Conservation (phyloP, 2,888 invertebrate species). For the Rugalucina vietnamica region DNA sequence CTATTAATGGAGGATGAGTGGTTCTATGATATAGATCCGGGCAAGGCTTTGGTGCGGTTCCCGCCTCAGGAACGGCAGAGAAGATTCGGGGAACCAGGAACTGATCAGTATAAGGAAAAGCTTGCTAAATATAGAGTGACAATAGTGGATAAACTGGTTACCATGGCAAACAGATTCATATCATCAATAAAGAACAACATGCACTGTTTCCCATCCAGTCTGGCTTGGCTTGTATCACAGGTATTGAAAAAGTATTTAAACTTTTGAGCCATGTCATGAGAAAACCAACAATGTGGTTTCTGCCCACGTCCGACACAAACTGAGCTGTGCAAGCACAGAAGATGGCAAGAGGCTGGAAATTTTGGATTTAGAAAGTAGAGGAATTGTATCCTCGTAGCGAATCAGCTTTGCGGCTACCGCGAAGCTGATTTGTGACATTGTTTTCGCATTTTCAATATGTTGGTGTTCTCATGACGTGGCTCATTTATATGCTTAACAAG, state of each 20-base stretch:
- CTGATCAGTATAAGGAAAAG: conserved; percentile 89
- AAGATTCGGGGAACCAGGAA: conserved; percentile 91
- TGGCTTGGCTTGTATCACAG: conserved; percentile 96
- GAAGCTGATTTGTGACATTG: no score
- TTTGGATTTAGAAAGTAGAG: no score
- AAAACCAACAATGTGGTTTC: no score
- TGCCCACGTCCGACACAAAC: no score
- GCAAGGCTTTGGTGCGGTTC: conserved; percentile 90
- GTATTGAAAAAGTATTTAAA: conserved; percentile 24
- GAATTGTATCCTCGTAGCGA: no score
- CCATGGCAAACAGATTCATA: conserved; percentile 92
- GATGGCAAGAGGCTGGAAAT: no score
- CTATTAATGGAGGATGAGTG: conserved; percentile 95
- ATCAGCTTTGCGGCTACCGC: no score
- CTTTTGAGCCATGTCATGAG: no score
- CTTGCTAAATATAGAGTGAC: conserved; percentile 91
- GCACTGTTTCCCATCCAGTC: conserved; percentile 93
- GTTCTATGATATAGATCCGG: conserved; percentile 95
- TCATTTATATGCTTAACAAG: no score
- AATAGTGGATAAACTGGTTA: conserved; percentile 90
- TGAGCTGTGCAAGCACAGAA: no score
- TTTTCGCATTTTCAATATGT: no score
- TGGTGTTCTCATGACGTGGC: no score
- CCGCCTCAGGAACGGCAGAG: conserved; percentile 87
- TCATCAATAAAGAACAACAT: conserved; percentile 92